Percentiles rank a stretch among this genome's conserved stretches.
These are phyloP conservation scores for Wasmannia auropunctata DNA, from an alignment of 1,140 invertebrate species.

Conservation along the genomic window DNA sequence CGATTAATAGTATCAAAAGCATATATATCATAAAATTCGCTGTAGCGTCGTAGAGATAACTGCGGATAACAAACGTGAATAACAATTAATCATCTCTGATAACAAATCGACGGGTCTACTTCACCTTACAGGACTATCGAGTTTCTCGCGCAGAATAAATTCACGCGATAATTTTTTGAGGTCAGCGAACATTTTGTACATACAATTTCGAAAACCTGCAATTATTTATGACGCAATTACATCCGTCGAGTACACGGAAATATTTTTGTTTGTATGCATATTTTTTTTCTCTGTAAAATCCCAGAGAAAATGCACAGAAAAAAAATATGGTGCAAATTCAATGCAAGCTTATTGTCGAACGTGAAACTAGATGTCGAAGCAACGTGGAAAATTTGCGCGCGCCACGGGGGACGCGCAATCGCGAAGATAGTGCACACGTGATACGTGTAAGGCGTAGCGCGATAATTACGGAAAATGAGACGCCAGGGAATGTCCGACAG, in stretches of 20 bases:
- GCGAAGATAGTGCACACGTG: neutral
- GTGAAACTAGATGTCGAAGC: neutral
- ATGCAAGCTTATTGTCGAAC: neutral
- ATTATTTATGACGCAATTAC: neutral
- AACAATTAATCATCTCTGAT: constrained; percentile 26
- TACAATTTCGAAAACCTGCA: neutral
- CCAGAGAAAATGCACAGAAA: neutral
- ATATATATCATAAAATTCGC: neutral
- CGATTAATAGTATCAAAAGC: neutral
- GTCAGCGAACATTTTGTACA: neutral
- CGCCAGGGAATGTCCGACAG: neutral
- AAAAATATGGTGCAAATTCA: neutral
- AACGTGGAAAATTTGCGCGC: neutral
- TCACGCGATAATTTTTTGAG: neutral
- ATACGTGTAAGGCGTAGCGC: neutral
- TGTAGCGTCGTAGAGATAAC: neutral
- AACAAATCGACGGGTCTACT: neutral
- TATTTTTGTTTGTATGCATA: neutral
- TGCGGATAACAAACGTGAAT: neutral
- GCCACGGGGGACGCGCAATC: neutral
- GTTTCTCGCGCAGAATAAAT: neutral
- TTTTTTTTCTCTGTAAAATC: neutral
- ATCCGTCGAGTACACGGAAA: neutral
- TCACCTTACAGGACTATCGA: neutral
- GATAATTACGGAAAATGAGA: constrained; percentile 38